These are phyloP conservation scores for Artibeus jamaicensis DNA, from an alignment of 2,797 vertebrate genomes.

Conservation along the genomic window DNA sequence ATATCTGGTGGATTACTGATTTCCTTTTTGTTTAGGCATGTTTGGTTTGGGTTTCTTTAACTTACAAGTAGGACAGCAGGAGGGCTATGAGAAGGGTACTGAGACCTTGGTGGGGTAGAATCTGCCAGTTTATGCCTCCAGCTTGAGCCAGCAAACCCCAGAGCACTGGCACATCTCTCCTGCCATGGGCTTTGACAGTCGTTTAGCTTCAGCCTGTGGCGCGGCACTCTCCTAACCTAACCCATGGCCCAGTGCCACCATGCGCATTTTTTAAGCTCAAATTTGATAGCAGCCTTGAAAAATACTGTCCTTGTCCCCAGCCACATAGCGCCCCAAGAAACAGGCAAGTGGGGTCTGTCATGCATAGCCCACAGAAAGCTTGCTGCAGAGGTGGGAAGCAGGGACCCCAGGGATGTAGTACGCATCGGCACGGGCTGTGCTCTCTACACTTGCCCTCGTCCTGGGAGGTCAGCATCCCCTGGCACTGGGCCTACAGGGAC, in stretches of 20 bases:
- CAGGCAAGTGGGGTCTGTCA: neutral
- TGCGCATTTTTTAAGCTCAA: neutral
- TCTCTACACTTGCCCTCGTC: fast-evolving
- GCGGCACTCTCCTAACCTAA: neutral
- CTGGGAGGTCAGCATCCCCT: neutral
- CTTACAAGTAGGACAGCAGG: neutral
- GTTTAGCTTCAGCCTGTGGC: neutral
- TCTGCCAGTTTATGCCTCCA: neutral
- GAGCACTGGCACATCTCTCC: neutral
- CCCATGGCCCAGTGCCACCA: neutral
- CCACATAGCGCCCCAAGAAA: neutral
- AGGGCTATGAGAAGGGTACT: neutral
- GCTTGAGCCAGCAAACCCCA: neutral
- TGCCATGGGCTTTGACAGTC: neutral
- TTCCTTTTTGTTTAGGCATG: neutral
- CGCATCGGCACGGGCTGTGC: neutral
- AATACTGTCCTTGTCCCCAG: neutral
- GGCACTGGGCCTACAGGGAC: neutral
- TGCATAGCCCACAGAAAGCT: neutral
- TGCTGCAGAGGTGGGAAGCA: neutral
- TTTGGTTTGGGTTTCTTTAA: neutral
- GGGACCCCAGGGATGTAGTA: fast-evolving
- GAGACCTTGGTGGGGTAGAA: neutral
- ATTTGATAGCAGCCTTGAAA: neutral
- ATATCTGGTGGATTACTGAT: neutral